Conservation (phyloP, 2,888 invertebrate genomes). For the Nemapogon koenigi region DNA sequence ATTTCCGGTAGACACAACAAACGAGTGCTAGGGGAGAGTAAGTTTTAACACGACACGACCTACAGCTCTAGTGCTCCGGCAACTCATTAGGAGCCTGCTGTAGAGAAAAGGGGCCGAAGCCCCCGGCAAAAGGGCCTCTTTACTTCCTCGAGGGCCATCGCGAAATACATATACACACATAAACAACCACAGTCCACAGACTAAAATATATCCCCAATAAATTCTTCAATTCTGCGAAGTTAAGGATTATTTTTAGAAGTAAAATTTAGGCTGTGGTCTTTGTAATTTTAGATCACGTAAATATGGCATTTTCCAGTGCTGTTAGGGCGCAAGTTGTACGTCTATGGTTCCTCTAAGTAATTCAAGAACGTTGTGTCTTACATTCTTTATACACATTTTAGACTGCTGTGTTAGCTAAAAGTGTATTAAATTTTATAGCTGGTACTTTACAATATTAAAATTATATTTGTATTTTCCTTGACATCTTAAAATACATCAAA, state of each 20-base stretch:
- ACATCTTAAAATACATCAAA: constrained; percentile 1
- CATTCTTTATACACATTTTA: constrained; percentile 38
- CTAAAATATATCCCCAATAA: constrained; percentile 16
- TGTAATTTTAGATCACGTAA: constrained; percentile 13
- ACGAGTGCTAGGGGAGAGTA: constrained; percentile 42
- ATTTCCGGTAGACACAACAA: constrained; percentile 13
- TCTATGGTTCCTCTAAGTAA: constrained; percentile 19
- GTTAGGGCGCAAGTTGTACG: constrained; percentile 29
- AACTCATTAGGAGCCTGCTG: constrained; percentile 57
- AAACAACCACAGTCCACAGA: constrained; percentile 25
- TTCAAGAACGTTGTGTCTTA: constrained; percentile 29
- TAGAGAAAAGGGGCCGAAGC: constrained; percentile 38
- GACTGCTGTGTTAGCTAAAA: constrained; percentile 49
- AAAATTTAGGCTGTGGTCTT: constrained; percentile 23
- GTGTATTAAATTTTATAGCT: constrained; percentile 56
- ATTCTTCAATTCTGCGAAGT: constrained; percentile 13
- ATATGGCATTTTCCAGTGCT: constrained; percentile 23
- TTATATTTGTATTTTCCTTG: background rate
- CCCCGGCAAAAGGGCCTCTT: constrained; percentile 48
- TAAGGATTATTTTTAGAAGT: constrained; percentile 13
- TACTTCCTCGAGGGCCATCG: constrained; percentile 42
- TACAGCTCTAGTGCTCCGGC: constrained; percentile 62
- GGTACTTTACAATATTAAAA: constrained; percentile 14
- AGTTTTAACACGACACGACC: constrained; percentile 60
- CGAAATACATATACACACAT: constrained; percentile 36